These are phyloP conservation scores for Blomia tropicalis DNA, from an alignment of 2,888 invertebrate species.

Conservation along the genomic window DNA sequence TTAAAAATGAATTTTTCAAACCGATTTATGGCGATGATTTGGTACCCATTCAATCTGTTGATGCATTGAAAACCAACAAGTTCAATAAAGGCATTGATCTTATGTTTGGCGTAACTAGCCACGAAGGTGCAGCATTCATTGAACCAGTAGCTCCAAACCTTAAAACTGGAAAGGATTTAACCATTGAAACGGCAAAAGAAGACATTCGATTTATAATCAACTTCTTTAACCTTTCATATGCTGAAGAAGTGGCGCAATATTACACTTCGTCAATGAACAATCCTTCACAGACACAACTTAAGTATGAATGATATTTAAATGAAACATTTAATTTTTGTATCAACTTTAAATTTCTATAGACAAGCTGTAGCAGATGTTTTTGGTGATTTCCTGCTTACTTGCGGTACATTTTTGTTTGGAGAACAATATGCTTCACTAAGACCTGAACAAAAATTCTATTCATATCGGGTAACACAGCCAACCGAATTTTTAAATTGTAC, in stretches of 20 bases:
- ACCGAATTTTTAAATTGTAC: neutral
- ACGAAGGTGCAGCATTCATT: neutral
- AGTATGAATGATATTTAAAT: neutral
- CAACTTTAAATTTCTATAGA: neutral
- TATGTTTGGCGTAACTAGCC: neutral
- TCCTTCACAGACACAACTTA: neutral
- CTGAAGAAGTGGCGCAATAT: neutral
- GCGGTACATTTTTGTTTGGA: conserved; percentile 19
- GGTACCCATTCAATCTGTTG: neutral
- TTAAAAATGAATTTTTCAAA: neutral
- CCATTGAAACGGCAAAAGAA: neutral
- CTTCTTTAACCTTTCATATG: neutral
- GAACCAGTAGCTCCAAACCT: neutral
- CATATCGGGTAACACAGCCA: neutral
- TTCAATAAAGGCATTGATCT: conserved; percentile 1
- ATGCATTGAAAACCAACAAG: neutral
- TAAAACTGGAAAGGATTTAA: neutral
- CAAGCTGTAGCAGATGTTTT: neutral
- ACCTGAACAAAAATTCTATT: neutral
- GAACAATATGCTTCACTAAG: neutral
- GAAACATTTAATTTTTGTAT: neutral
- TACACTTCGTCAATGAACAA: neutral
- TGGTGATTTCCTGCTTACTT: neutral
- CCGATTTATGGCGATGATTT: conserved; percentile 12
- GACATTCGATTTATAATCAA: neutral